phyloP scores from a whole-genome alignment of 2,888 invertebrate genomes.

The Drosophila conformis region DNA sequence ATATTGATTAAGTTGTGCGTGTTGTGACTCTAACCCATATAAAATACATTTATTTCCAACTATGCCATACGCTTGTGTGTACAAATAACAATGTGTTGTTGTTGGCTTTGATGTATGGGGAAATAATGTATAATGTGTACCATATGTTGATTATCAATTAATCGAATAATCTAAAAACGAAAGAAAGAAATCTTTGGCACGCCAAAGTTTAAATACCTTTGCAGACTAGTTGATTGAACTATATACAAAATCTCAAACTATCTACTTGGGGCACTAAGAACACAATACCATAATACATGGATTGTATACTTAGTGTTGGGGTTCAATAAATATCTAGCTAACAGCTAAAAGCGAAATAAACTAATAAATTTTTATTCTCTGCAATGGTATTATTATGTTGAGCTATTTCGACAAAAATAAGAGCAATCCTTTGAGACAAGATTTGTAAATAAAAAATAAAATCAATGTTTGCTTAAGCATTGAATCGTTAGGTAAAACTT shows the following conservation, averaged over 20 bases:
- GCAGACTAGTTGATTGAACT: background rate
- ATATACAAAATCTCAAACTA: too few relatives aligned
- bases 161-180: background rate
- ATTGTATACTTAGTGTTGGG: background rate
- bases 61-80: slow-evolving; percentile 19
- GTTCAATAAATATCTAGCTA: background rate
- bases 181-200: slow-evolving; percentile 20
- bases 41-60: slow-evolving; percentile 11
- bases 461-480: background rate
- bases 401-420: background rate
- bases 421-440: background rate
- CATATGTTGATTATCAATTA: slow-evolving; percentile 11
- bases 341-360: too few relatives aligned
- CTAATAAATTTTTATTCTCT: background rate
- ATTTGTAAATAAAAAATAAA: background rate
- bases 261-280: background rate
- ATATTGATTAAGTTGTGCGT: slow-evolving; percentile 33
- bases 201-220: slow-evolving; percentile 16
- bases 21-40: slow-evolving; percentile 29
- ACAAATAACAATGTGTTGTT: slow-evolving; percentile 41
- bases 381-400: background rate
- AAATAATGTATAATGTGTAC: slow-evolving; percentile 14
- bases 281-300: background rate
- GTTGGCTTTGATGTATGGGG: slow-evolving; percentile 36
- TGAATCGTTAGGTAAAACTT: background rate